phyloP scores from a whole-genome alignment of 2,888 invertebrate species.

The Pollenia amentaria region DNA sequence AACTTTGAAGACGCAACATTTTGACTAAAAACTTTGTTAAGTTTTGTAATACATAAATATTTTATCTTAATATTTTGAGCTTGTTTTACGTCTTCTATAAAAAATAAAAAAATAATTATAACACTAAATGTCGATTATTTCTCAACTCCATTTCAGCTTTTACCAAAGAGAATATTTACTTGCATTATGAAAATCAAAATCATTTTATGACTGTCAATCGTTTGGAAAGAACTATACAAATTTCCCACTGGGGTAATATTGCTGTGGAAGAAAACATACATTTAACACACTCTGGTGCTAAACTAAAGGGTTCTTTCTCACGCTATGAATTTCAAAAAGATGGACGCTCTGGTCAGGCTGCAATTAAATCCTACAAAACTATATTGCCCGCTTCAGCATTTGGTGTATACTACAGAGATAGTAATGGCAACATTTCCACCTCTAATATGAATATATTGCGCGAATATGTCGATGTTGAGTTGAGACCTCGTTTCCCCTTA shows the following conservation, averaged over 20 bases:
- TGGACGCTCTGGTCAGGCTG: slow-evolving; percentile 93
- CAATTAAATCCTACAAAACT: slow-evolving; percentile 96
- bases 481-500: slow-evolving; percentile 98
- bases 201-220: slow-evolving; percentile 97
- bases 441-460: slow-evolving; percentile 94
- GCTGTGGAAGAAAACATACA: slow-evolving; percentile 98
- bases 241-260: slow-evolving; percentile 99
- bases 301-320: slow-evolving; percentile 97
- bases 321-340: slow-evolving; percentile 99
- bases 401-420: slow-evolving; percentile 97
- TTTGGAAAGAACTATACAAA: slow-evolving; percentile 94
- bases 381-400: slow-evolving; percentile 93
- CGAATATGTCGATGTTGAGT: slow-evolving; percentile 97
- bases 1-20: no score
- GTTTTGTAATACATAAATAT: no score
- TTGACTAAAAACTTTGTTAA: no score
- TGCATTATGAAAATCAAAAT: slow-evolving; percentile 98
- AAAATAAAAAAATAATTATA: no score
- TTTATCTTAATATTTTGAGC: no score
- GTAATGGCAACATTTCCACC: slow-evolving; percentile 99
- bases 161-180: slow-evolving; percentile 87
- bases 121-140: neutral
- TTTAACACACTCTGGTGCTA: slow-evolving; percentile 96
- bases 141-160: slow-evolving; percentile 82
- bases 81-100: no score